Evolutionary conservation across 2,797 vertebrate species (phyloP).

Genomic region (Semotilus atromaculatus): DNA sequence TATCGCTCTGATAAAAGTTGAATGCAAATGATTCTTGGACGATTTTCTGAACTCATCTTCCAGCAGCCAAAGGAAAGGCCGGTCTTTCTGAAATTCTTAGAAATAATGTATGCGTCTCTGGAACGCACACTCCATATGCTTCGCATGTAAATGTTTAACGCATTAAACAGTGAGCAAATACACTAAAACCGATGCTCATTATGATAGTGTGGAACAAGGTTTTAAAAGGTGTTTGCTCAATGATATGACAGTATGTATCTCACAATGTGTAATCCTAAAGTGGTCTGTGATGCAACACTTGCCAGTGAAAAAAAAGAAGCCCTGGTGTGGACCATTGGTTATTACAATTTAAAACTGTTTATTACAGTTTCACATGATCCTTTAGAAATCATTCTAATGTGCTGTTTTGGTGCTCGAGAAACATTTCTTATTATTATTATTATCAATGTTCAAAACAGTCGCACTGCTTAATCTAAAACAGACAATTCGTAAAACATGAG

Average conservation of each 20-base stretch:
- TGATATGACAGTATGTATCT: slow-evolving; percentile 38
- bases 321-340: neutral
- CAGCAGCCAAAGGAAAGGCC: too few relatives aligned
- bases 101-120: neutral
- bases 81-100: neutral
- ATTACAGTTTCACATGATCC: neutral
- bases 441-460: neutral
- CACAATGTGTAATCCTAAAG: neutral
- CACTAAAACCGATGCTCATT: slow-evolving; percentile 42
- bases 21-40: slow-evolving; percentile 85
- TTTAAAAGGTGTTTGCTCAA: slow-evolving; percentile 47
- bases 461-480: slow-evolving; percentile 10
- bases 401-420: neutral
- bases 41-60: slow-evolving; percentile 56
- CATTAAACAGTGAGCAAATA: slow-evolving; percentile 43
- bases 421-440: neutral
- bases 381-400: neutral
- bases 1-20: slow-evolving; percentile 78
- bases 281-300: slow-evolving; percentile 34
- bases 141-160: slow-evolving; percentile 33
- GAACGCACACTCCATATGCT: neutral
- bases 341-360: neutral
- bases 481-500: neutral
- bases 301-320: neutral
- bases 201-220: slow-evolving; percentile 22